Base-by-base conservation (phyloP, 1,140 invertebrate genomes). In the Helicoverpa zea region DNA sequence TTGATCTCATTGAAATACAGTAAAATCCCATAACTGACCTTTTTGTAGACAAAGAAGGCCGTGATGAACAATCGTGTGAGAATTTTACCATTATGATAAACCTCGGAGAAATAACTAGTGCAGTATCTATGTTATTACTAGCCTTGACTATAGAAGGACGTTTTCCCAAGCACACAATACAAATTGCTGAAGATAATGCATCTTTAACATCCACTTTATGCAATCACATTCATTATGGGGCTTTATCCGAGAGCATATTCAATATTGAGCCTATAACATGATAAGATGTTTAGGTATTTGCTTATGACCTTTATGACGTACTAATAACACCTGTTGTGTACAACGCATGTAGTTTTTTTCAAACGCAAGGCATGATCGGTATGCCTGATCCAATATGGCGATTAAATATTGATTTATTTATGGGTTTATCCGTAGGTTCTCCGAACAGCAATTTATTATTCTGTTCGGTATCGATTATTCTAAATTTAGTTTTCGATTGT, bases 391-490 rank as follows among this genome's bases (percentile, higher is more conserved):
- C 3, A 29, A 70, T 49, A 72, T 29, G 23, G 49, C 49, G 18
- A 72, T 72, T 72, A 54, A 52, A 51, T 72, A 72, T 70, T 29
- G 47, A 52, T 72, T 54, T 54, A 23, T 68, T 47, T 52, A 30
- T 72, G 68, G 16, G 18, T 72, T n/a, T 72, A 49, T 52, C 18
- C 66, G 68, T 2, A 47, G 12, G 49, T 52, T 14, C 23, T 72
- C 29, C 63, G 23, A 5, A 54, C 23, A 7, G 16, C n/a, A 12
- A 70, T 72, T 70, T 4, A 70, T 52, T 70, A 70, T 64, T 64
- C 63, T 52, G 66, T 70, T 64, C 43, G 63, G 18, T 72, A 72
- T 72, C n/a, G 68, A 72, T 72, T 72, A 68, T 68, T 68, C 43
- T 68, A 51, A 68, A 23, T 68, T 68, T 68, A 68, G 47, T 2